Evolutionary conservation across 2,888 invertebrate species (phyloP).

Genomic region (Emmelina monodactyla): DNA sequence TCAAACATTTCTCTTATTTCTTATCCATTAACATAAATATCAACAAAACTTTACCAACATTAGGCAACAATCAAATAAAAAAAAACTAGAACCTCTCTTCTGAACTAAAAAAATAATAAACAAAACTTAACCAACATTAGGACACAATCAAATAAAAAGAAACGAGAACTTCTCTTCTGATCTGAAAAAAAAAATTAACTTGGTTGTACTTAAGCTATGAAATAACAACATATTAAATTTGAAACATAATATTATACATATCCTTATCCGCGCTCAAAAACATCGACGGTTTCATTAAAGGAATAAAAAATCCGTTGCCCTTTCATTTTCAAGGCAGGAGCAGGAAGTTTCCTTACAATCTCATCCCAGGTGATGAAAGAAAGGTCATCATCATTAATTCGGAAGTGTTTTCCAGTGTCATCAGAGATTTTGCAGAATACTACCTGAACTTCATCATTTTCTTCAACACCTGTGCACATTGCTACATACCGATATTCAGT

Average conservation of each 20-base stretch:
- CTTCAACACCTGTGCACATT: slow-evolving; percentile 12
- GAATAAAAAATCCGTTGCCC: slow-evolving; percentile 12
- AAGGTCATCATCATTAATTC: slow-evolving; percentile 13
- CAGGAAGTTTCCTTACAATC: slow-evolving; percentile 10
- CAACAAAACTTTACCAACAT: too few species aligned
- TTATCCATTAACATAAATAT: too few species aligned
- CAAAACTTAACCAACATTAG: slow-evolving; percentile 2
- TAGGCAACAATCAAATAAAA: too few species aligned
- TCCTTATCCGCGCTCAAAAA: slow-evolving; percentile 9
- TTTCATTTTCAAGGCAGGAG: slow-evolving; percentile 12
- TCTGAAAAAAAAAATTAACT: too few species aligned
- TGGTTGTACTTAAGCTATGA: slow-evolving; percentile 3
- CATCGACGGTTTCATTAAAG: slow-evolving; percentile 11
- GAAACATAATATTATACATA: slow-evolving; percentile 4
- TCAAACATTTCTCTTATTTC: too few species aligned
- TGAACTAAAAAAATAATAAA: slow-evolving; percentile 1
- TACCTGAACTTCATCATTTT: slow-evolving; percentile 11
- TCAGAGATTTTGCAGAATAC: slow-evolving; percentile 11
- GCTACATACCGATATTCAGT: slow-evolving; percentile 13
- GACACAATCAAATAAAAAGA: slow-evolving; percentile 2
- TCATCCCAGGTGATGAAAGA: slow-evolving; percentile 13
- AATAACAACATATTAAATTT: slow-evolving; percentile 6
- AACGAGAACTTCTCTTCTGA: slow-evolving; percentile 1
- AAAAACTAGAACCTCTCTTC: slow-evolving; percentile 4
- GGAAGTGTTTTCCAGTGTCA: slow-evolving; percentile 12